Evolutionary conservation across 2,113 vertebrate genomes (phyloP).

Genomic region (Ceratotherium simum): DNA sequence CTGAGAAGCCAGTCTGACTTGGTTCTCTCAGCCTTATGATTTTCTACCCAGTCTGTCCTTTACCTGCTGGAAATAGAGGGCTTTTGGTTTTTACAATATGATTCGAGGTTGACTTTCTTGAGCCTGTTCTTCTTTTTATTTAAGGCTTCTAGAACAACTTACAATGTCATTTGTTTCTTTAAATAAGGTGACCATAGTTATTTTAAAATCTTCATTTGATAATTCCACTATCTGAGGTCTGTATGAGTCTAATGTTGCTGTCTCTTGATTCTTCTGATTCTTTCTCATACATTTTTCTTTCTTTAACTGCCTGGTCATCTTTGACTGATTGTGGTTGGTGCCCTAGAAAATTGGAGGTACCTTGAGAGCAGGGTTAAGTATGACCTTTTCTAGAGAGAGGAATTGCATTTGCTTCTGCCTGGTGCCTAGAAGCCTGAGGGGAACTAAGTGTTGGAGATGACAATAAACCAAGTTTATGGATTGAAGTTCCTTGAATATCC

Average conservation of each 20-base stretch:
- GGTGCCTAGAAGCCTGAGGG: background rate
- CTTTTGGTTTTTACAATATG: background rate
- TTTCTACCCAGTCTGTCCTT: background rate
- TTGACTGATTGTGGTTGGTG: background rate
- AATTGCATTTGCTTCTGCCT: background rate
- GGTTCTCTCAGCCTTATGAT: background rate
- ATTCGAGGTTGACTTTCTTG: background rate
- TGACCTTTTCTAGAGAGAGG: background rate
- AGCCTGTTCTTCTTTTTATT: background rate
- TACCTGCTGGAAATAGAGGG: background rate
- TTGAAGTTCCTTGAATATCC: background rate
- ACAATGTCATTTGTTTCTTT: background rate
- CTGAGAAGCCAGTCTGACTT: background rate
- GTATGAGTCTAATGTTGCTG: background rate
- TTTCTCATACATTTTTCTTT: background rate
- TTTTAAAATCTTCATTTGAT: background rate
- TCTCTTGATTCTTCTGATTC: background rate
- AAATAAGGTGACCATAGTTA: background rate
- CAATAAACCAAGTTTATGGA: background rate
- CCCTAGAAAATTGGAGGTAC: background rate
- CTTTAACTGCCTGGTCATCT: background rate
- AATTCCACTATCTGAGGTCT: background rate
- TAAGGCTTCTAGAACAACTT: background rate
- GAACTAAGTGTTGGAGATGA: background rate
- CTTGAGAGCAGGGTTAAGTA: background rate